phyloP scores from a whole-genome alignment of 2,888 invertebrate species.

The Drosophila cognata region DNA sequence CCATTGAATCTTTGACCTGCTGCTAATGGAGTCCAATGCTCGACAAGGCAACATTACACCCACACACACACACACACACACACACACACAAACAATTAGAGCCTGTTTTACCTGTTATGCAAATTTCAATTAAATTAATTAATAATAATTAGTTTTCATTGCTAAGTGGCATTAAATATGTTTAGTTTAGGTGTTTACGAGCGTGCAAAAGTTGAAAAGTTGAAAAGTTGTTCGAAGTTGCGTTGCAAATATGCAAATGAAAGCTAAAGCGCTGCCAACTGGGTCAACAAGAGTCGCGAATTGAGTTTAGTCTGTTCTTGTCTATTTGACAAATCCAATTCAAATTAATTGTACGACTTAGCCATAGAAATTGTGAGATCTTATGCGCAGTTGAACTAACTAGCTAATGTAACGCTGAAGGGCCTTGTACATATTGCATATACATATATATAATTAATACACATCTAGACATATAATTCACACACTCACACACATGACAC shows the following conservation, averaged over 20 bases:
- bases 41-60: not conserved
- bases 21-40: not conserved
- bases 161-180: conserved; percentile 64
- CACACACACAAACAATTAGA: not conserved
- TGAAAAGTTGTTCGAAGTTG: not conserved
- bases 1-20: conserved; percentile 20
- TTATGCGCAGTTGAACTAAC: conserved; percentile 31
- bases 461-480: conserved; percentile 22
- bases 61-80: not conserved
- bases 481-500: conserved; percentile 46
- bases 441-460: conserved; percentile 28
- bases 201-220: conserved; percentile 2
- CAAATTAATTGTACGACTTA: not conserved
- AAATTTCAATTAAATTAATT: conserved; percentile 68
- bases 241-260: conserved; percentile 44
- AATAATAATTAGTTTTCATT: conserved; percentile 61
- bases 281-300: conserved; percentile 25
- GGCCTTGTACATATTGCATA: conserved; percentile 50
- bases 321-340: not conserved
- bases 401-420: conserved; percentile 23
- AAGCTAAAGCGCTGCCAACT: conserved; percentile 29
- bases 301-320: not conserved
- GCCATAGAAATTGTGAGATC: conserved; percentile 4
- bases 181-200: conserved; percentile 41
- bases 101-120: not conserved